Evolutionary conservation across 1,140 invertebrate genomes (phyloP), one percentile per base, ranked within the genome.

Genomic region (Bombus haemorrhoidalis): DNA sequence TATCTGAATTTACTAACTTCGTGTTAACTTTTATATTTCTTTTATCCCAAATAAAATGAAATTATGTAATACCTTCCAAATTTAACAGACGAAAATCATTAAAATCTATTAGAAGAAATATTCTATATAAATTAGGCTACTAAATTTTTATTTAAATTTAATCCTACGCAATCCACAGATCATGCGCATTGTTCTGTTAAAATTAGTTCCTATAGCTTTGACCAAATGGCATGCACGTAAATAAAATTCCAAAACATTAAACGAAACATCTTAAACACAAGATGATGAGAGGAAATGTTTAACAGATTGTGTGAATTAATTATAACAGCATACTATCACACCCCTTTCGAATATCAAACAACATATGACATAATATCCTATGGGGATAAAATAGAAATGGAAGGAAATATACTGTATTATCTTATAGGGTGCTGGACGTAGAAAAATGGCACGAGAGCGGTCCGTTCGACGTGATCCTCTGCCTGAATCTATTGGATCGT

Each of bases 401-500:
- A 32, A 53, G 9, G 34, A 66, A 68, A 66, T 9, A 83, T n/a
- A 32, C 32, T 25, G 62, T 77, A 41, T 18, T 34, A 25, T 78
- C 59, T 68, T 96, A 62, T 94, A 98, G 97, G 73, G 94, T 99
- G 9, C 93, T 99, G 34, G 97, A 98, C 82, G 96, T 97, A 2
- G 96, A 98, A 39, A 94, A 95, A 8, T 99, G 98, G 98, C 91
- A 94, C n/a, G 93, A 95, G 37, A 94, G 96, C 57, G 89, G 91
- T 0, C 95, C 95, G 53, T 99, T 97, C 95, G 97, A 98, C 91
- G 96, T 98, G 68, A 97, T 99, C 78, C 96, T 97, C 78, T 98
- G 98, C 94, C 94, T 99, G 47, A 99, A 99, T 95, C 95, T 99
- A 10, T 95, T 99, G 83, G 98, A 99, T 95, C 96, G 98, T 78